Evolutionary conservation across 2,888 invertebrate genomes (phyloP), one percentile per base, ranked within the genome.

Genomic region (Microdon myrmicae): DNA sequence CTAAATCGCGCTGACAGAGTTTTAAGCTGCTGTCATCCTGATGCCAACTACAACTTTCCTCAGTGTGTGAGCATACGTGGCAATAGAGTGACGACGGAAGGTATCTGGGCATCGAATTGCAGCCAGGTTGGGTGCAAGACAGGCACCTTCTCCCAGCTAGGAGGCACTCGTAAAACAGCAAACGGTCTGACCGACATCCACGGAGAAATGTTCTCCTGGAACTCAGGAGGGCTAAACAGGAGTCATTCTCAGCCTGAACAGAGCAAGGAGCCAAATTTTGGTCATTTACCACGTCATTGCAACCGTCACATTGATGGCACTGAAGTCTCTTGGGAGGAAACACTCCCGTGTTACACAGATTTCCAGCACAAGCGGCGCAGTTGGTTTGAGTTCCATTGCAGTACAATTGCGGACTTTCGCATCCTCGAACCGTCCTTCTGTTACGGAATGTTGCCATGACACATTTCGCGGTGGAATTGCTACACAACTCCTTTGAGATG

Each of bases 131-230:
- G 7, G 54, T 48, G 26, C 77, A 77, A 0, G 68, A 48, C 2
- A 67, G 68, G 31, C 77, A 77, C 2, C 44, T 68, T 0, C 47
- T 16, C 4, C 51, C 49, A 10, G 54, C 67, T 19, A 73, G 28
- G 43, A 75, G 61, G 37, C 73, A 74, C 28, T 73, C 71, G 31
- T 71, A 71, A 51, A 71, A 75, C 0, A 70, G 49, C 2, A 49
- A 43, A 0, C 58, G 13, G 60, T 76, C 69, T n/a, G 75, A 72
- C n/a, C 69, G 67, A 43, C 77, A 77, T 0, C 77, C 77, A 3
- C 77, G 71, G 16, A 72, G 64, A n/a, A 74, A 67, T 12, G 69
- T 66, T 4, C 59, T 16, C 9, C 58, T 55, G 1, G 20, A 9
- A 35, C 72, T 72, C 12, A 61, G 69, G 26, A 68, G 77, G 47